These are phyloP conservation scores for Ornithoptera alexandrae DNA, from an alignment of 2,888 invertebrate species.

Conservation along the genomic window DNA sequence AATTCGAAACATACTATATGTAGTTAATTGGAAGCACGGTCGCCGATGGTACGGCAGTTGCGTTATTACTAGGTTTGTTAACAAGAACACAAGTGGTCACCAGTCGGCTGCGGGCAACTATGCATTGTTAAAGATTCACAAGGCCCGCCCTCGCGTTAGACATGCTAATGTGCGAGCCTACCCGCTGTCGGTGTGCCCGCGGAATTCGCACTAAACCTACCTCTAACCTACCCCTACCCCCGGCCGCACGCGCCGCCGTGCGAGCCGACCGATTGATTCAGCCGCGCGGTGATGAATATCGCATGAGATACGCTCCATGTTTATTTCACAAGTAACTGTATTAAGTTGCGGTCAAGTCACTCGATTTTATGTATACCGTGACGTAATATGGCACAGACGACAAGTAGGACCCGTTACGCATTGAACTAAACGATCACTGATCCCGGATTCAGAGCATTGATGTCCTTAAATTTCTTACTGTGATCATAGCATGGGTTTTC, in stretches of 20 bases:
- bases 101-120: background rate
- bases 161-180: slow-evolving; percentile 70
- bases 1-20: too few species aligned
- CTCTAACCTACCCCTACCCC: background rate
- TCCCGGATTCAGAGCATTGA: too few species aligned
- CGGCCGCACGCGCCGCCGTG: background rate
- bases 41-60: too few species aligned
- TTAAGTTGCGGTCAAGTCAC: background rate
- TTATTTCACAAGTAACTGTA: slow-evolving; percentile 16
- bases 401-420: too few species aligned
- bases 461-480: too few species aligned
- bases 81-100: too few species aligned
- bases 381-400: too few species aligned
- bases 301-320: slow-evolving; percentile 11
- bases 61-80: too few species aligned
- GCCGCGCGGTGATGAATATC: background rate
- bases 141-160: slow-evolving; percentile 60
- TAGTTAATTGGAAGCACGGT: too few species aligned
- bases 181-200: slow-evolving; percentile 45
- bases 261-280: background rate
- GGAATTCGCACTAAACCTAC: slow-evolving; percentile 61
- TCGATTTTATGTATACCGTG: too few species aligned
- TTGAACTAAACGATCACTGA: too few species aligned
- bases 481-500: too few species aligned
- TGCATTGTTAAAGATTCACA: slow-evolving; percentile 67